Base-by-base conservation (phyloP, 2,888 invertebrate genomes). In the Troilus luridus region DNA sequence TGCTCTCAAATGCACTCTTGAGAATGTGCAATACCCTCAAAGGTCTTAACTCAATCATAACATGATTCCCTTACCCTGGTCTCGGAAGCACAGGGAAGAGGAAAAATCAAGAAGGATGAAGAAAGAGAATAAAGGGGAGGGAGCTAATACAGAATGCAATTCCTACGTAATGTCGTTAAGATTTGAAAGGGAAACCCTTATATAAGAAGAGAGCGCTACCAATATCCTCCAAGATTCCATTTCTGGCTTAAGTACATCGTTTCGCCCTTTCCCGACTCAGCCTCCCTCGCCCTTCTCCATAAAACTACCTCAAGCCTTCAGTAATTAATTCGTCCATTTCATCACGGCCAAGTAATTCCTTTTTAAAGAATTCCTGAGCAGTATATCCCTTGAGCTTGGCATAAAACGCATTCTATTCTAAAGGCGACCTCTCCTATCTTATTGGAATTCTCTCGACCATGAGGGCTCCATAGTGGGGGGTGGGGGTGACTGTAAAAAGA, bases 341-440 rank as follows among this genome's bases (percentile, higher is more conserved):
- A 89, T 89, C 62, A 89, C 89, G 89, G 64, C 27, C 41, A 64
- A 89, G 89, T 89, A 89, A 89, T 89, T 89, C 89, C 64, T 27
- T 85, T 85, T 85, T 54, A 85, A 85, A 85, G 85, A 59, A 62
- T 60, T 60, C 88, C 60, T 24, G 62, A 58, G 27, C 24, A 88
- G 56, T 88, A 89, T 89, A 89, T 89, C 89, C 64, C 60, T 89
- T 64, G 54, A 54, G 24, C 64, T 19, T 8, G 89, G 62, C 64
- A 64, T 89, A 89, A 89, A 89, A 89, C 89, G 89, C 89, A 89
- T 89, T 89, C 89, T 89, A 89, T 89, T 89, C 89, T 54, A 89
- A 89, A 89, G 64, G 89, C 60, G 89, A 54, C 89, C 89, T 62
- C 89, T 89, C 89, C 62, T 88, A 64, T 89, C 89, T 89, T 89